Evolutionary conservation across 2,888 invertebrate species (phyloP).

Genomic region (Frankliniella fusca): DNA sequence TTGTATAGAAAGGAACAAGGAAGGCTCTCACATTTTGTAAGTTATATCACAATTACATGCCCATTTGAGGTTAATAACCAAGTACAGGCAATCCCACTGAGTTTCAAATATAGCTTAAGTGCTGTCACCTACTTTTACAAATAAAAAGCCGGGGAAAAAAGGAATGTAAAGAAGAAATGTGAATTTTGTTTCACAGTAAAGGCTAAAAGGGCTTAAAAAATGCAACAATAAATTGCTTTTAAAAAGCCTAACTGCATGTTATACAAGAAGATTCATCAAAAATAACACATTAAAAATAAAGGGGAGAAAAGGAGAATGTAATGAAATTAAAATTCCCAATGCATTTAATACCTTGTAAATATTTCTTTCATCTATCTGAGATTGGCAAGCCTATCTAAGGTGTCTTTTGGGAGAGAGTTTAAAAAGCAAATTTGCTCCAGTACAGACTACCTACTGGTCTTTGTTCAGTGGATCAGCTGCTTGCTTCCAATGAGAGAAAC

Average conservation of each 20-base stretch:
- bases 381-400: too few species aligned
- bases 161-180: neutral
- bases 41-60: neutral
- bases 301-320: neutral
- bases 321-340: too few species aligned
- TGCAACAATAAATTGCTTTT: neutral
- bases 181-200: neutral
- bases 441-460: neutral
- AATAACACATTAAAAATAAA: neutral
- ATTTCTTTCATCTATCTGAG: too few species aligned
- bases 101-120: neutral
- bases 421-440: neutral
- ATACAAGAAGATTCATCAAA: neutral
- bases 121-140: neutral
- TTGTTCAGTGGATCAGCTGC: slow-evolving; percentile 30
- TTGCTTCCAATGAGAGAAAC: slow-evolving; percentile 47
- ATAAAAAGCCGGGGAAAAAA: neutral
- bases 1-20: neutral
- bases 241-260: neutral
- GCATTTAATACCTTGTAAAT: too few species aligned
- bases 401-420: too few species aligned
- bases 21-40: neutral
- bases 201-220: neutral
- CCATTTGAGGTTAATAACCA: neutral
- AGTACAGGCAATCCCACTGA: neutral